Base-by-base conservation (phyloP, 2,113 vertebrate species). In the Corydoras sp. region DNA sequence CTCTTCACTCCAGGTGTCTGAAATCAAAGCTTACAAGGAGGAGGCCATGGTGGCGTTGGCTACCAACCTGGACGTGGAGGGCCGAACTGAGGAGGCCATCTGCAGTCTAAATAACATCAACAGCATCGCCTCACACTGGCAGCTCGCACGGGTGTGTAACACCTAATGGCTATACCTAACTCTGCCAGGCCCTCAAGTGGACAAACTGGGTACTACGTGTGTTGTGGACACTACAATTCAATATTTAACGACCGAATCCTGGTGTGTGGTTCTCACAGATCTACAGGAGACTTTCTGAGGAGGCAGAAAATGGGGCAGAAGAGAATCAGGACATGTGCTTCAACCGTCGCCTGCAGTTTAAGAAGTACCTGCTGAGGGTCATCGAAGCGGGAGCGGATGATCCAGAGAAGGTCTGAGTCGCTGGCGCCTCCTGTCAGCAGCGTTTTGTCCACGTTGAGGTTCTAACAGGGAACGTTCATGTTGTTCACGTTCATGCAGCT, bases 261-360 rank as follows among this genome's bases (percentile, higher is more conserved):
- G 35, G 35, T 8, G 35, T 43, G 35, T 53, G 10, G 51, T 53
- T 53, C 51, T n/a, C 51, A 30, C 80, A 98, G 97, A 95, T 98
- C 79, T 97, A 93, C 80, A 93, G 94, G 73, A 91, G 94, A 62
- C 91, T 95, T 74, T 93, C 94, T 65, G 95, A 98, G 79, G 95
- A 97, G 68, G 88, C 92, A 71, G 93, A 92, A 78, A 94, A 88
- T 81, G 85, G 90, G 0, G 89, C 96, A 83, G 90, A 88, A 76
- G 94, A 98, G 84, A 96, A 93, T 13, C 95, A 95, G 62, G 95
- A 96, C 71, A 86, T 92, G 50, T 94, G 88, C 74, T 88, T 91
- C 74, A 92, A 85, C n/a, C 91, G 84, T 12, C 86, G 97, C 75
- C 88, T 85, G 77, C 95, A 92, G 81, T 92, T 90, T 74, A 92